These are phyloP conservation scores for Scaptomyza montana DNA, from an alignment of 1,140 invertebrate species.

Conservation along the genomic window DNA sequence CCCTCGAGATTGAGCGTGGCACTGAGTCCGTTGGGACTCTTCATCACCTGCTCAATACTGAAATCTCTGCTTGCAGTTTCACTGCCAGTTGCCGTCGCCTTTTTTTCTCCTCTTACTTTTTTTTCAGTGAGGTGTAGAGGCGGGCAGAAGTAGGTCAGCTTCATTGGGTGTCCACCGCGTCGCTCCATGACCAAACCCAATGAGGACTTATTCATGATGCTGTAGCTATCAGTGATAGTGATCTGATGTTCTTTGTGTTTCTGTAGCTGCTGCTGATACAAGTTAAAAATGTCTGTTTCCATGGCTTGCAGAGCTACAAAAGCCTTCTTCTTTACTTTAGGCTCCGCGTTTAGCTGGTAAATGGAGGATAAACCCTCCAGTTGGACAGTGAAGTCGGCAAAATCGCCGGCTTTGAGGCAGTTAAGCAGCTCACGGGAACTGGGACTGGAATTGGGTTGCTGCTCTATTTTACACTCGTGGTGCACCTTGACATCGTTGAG, in stretches of 20 bases:
- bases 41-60: constrained; percentile 66
- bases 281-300: constrained; percentile 94
- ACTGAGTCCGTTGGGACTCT: constrained; percentile 87
- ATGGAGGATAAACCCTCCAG: constrained; percentile 95
- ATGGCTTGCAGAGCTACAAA: constrained; percentile 95
- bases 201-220: constrained; percentile 94
- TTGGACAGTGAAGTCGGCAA: constrained; percentile 96
- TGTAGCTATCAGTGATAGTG: constrained; percentile 90
- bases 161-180: constrained; percentile 94
- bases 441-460: constrained; percentile 87
- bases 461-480: constrained; percentile 84
- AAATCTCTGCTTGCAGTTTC: constrained; percentile 47
- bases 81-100: not conserved
- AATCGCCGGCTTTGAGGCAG: constrained; percentile 92
- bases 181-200: constrained; percentile 92
- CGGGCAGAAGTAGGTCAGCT: constrained; percentile 94
- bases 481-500: constrained; percentile 94
- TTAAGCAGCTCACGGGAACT: constrained; percentile 88
- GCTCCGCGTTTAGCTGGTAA: constrained; percentile 97
- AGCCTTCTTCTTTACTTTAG: constrained; percentile 96
- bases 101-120: constrained; percentile 6
- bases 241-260: constrained; percentile 26
- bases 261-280: constrained; percentile 91
- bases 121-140: constrained; percentile 55
- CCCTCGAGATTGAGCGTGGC: constrained; percentile 96